These are phyloP conservation scores for Latrodectus geometricus DNA, from an alignment of 1,140 invertebrate genomes.

Conservation along the genomic window DNA sequence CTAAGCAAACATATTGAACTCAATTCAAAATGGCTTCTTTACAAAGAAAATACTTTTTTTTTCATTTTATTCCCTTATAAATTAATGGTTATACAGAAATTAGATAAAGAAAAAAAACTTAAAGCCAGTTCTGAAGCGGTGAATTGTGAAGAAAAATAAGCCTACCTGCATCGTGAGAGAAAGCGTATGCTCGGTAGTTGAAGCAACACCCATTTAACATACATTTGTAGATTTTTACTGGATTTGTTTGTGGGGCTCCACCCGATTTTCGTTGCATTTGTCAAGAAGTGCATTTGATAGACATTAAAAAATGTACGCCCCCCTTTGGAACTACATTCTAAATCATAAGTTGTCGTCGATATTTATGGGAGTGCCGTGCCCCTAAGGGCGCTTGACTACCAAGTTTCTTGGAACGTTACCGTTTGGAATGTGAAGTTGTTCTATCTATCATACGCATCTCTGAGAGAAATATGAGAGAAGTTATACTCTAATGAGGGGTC, in stretches of 20 bases:
- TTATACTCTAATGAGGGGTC: neutral
- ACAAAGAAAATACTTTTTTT: too few relatives aligned
- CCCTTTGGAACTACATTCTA: conserved; percentile 12
- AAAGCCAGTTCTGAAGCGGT: neutral
- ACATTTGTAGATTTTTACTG: neutral
- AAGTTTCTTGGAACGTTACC: conserved; percentile 36
- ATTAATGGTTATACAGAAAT: too few relatives aligned
- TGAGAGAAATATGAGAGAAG: neutral
- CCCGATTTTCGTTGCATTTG: conserved; percentile 28
- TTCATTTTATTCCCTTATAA: too few relatives aligned
- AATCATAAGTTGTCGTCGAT: conserved; percentile 43
- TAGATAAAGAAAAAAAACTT: too few relatives aligned
- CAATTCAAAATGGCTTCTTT: too few relatives aligned
- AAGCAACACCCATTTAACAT: conserved; percentile 26
- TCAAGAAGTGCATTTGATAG: conserved; percentile 1
- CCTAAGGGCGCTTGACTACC: neutral
- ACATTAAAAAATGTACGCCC: conserved; percentile 32
- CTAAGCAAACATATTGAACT: too few relatives aligned
- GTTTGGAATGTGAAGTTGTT: conserved; percentile 19
- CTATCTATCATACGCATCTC: conserved; percentile 10
- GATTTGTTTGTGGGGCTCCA: neutral
- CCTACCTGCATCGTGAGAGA: conserved; percentile 10
- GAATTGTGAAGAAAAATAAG: conserved; percentile 11
- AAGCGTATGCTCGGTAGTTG: neutral
- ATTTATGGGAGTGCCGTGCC: conserved; percentile 27